Evolutionary conservation across 1,140 invertebrate genomes (phyloP).

Genomic region (Drosophila ironensis): DNA sequence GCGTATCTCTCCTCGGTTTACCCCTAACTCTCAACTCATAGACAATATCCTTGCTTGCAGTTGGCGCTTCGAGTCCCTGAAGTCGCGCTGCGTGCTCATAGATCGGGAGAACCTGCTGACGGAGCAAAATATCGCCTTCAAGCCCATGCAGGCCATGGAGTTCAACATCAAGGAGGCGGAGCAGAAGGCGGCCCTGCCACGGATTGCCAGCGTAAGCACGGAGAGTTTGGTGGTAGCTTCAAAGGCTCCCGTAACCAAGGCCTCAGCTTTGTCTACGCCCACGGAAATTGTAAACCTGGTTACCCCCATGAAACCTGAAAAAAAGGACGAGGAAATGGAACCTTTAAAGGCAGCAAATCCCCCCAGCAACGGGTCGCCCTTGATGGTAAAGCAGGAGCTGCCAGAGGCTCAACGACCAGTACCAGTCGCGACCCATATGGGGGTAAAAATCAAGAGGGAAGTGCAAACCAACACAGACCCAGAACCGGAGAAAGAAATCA

Average conservation of each 20-base stretch:
- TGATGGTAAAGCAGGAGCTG: neutral
- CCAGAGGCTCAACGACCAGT: neutral
- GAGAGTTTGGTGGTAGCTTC: neutral
- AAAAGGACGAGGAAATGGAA: neutral
- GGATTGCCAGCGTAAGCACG: conserved; percentile 42
- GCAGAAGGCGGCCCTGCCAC: conserved; percentile 51
- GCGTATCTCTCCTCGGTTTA: too few species aligned
- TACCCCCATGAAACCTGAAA: conserved; percentile 19
- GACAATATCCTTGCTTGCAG: too few species aligned
- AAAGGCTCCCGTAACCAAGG: too few species aligned
- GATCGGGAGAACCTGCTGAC: conserved; percentile 74
- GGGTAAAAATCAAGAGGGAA: conserved; percentile 17
- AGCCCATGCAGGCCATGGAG: conserved; percentile 62
- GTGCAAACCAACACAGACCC: neutral
- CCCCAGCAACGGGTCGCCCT: neutral
- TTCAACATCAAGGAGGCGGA: conserved; percentile 66
- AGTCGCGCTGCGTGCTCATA: conserved; percentile 76
- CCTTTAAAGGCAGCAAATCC: neutral
- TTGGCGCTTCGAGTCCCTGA: conserved; percentile 80
- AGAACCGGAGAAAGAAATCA: neutral
- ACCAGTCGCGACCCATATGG: neutral
- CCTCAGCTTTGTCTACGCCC: too few species aligned
- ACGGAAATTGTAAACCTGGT: conserved; percentile 22
- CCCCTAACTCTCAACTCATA: too few species aligned
- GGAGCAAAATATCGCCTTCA: conserved; percentile 72